Evolutionary conservation across 2,888 invertebrate genomes (phyloP).

Genomic region (Epsilonema sp.): DNA sequence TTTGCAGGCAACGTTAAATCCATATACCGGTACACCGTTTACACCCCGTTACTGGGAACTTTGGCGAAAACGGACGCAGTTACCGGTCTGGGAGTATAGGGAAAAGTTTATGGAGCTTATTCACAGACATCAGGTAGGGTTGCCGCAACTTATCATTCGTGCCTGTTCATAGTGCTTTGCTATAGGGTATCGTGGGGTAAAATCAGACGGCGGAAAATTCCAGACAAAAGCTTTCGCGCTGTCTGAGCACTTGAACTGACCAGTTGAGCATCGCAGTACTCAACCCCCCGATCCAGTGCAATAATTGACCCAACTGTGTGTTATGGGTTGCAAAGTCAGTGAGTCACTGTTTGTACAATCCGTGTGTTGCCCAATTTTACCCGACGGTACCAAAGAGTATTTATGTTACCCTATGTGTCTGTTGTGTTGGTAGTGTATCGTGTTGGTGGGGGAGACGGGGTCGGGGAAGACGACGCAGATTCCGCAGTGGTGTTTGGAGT

Average conservation of each 20-base stretch:
- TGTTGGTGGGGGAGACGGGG: constrained; percentile 91
- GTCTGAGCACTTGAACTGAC: too few relatives aligned
- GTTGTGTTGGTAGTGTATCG: constrained; percentile 13
- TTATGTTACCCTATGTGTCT: too few relatives aligned
- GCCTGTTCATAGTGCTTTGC: too few relatives aligned
- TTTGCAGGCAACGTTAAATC: constrained; percentile 39
- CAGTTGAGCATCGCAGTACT: too few relatives aligned
- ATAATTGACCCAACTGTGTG: not conserved
- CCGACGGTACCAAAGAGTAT: not conserved
- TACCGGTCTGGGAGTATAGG: constrained; percentile 96
- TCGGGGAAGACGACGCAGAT: constrained; percentile 98
- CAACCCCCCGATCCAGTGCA: not conserved
- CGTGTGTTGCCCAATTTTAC: not conserved
- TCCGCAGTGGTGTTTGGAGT: constrained; percentile 77
- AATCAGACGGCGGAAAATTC: too few relatives aligned
- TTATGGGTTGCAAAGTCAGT: constrained; percentile 6
- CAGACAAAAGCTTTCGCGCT: too few relatives aligned
- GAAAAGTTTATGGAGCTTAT: constrained; percentile 82
- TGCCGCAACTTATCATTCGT: too few relatives aligned
- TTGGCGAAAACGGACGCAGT: constrained; percentile 60
- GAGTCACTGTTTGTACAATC: not conserved
- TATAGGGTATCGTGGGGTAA: too few relatives aligned
- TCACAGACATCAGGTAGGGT: constrained; percentile 67
- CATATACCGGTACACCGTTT: constrained; percentile 59
- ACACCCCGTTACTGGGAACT: constrained; percentile 71